Percentiles rank a stretch among this genome's conserved stretches.
These are phyloP conservation scores for Ooceraea biroi DNA, from an alignment of 1,140 invertebrate species.

Conservation along the genomic window DNA sequence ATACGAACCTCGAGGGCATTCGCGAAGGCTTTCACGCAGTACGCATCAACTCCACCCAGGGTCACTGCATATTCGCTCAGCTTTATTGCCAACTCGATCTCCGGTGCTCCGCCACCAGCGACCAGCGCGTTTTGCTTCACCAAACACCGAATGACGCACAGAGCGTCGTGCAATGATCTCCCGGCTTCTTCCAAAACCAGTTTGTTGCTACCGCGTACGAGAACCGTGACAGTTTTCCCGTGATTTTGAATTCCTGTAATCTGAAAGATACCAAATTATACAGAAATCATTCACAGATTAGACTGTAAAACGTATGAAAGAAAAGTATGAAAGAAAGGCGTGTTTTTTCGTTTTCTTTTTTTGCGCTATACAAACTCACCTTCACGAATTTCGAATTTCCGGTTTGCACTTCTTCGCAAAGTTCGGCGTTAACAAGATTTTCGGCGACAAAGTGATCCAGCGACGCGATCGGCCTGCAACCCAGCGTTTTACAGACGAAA, in stretches of 20 bases:
- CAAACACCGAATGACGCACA: slow-evolving; percentile 98
- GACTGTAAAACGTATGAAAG: background rate
- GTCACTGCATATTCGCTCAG: slow-evolving; percentile 94
- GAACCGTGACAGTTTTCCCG: slow-evolving; percentile 96
- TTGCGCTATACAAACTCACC: slow-evolving; percentile 84
- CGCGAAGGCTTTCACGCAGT: slow-evolving; percentile 97
- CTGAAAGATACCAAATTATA: slow-evolving; percentile 81
- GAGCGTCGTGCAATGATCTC: slow-evolving; percentile 98
- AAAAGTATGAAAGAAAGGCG: background rate
- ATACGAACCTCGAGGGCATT: slow-evolving; percentile 95
- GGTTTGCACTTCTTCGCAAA: slow-evolving; percentile 97
- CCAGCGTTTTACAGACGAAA: slow-evolving; percentile 98
- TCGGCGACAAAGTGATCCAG: slow-evolving; percentile 98
- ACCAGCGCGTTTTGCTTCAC: slow-evolving; percentile 97
- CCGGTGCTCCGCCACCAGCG: slow-evolving; percentile 98
- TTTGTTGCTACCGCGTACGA: slow-evolving; percentile 99
- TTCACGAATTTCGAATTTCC: slow-evolving; percentile 97
- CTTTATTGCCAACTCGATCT: slow-evolving; percentile 96
- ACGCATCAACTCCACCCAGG: slow-evolving; percentile 96
- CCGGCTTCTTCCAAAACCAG: slow-evolving; percentile 98
- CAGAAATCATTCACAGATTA: background rate
- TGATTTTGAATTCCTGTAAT: slow-evolving; percentile 95
- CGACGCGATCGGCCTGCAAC: slow-evolving; percentile 98
- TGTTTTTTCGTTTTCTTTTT: background rate
- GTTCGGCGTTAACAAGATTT: slow-evolving; percentile 95